Conservation (phyloP, 1,140 invertebrate species). For the Drosophila serrata region DNA sequence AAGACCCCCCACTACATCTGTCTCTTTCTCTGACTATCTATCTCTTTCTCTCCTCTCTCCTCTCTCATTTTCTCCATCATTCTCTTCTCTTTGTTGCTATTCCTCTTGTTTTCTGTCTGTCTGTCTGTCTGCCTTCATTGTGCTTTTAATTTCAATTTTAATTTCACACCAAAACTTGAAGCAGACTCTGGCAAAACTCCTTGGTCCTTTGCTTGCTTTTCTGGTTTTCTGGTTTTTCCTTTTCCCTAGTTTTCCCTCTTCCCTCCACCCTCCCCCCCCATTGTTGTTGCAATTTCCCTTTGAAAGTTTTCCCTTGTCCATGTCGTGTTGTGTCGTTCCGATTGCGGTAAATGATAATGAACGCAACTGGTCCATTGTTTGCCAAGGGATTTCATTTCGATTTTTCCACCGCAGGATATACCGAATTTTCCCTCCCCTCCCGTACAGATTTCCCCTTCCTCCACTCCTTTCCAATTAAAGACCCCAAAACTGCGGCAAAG, state of each 20-base stretch:
- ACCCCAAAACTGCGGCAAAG: constrained; percentile 17
- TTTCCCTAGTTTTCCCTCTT: not conserved
- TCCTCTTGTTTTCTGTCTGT: constrained; percentile 7
- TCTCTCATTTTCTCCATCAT: not conserved
- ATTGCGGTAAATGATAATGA: constrained; percentile 74
- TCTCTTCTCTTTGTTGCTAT: not conserved
- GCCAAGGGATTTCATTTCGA: constrained; percentile 46
- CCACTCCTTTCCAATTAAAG: constrained; percentile 4
- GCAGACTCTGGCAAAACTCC: constrained; percentile 8
- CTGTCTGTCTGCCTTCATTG: constrained; percentile 29
- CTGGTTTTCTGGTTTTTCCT: constrained; percentile 4
- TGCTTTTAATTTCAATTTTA: constrained; percentile 77
- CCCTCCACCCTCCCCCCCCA: not conserved
- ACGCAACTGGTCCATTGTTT: constrained; percentile 64
- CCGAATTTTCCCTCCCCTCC: not conserved
- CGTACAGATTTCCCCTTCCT: too few species aligned
- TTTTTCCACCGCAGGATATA: not conserved
- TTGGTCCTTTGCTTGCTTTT: constrained; percentile 3
- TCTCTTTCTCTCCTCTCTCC: not conserved
- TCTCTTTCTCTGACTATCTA: not conserved
- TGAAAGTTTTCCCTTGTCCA: constrained; percentile 61
- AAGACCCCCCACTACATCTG: constrained; percentile 24
- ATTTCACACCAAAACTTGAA: constrained; percentile 77
- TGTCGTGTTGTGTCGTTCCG: constrained; percentile 59
- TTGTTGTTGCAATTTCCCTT: constrained; percentile 58